phyloP scores from a whole-genome alignment of 2,888 invertebrate genomes.

The Brachynemurus nebulosus region DNA sequence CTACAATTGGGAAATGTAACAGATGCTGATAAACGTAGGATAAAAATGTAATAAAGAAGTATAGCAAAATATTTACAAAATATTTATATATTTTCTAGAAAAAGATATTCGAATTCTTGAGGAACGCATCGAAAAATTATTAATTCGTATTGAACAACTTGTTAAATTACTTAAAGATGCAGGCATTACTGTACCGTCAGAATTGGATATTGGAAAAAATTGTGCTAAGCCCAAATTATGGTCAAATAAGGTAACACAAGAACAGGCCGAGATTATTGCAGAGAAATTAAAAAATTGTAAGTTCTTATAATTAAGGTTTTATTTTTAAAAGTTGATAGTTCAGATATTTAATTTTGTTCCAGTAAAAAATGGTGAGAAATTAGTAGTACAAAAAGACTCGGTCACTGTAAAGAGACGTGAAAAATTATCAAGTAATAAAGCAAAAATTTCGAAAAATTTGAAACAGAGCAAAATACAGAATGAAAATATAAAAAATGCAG shows the following conservation, averaged over 20 bases:
- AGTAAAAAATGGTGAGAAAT: too few species aligned
- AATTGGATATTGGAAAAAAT: conserved; percentile 23
- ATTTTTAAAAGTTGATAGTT: too few species aligned
- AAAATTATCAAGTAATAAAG: too few species aligned
- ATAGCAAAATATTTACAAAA: background rate
- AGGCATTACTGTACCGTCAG: conserved; percentile 28
- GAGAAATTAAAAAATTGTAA: background rate
- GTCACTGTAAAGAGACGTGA: too few species aligned
- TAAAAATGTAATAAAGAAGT: background rate
- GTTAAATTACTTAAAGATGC: conserved; percentile 29
- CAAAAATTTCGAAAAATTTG: too few species aligned
- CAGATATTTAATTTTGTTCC: too few species aligned
- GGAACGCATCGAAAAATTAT: conserved; percentile 27
- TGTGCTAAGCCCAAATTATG: conserved; percentile 22
- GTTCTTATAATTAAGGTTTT: background rate
- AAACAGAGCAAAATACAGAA: too few species aligned
- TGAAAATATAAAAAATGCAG: too few species aligned
- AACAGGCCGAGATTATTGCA: conserved; percentile 24
- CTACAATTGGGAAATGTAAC: conserved; percentile 19
- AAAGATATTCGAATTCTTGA: conserved; percentile 28
- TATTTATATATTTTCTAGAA: conserved; percentile 20
- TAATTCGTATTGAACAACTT: conserved; percentile 30
- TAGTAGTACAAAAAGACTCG: too few species aligned
- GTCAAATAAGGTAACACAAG: conserved; percentile 25
- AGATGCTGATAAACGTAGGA: conserved; percentile 1